Percentiles rank a stretch among this genome's conserved stretches.
Conservation (phyloP, 1,140 invertebrate species). For the Drosophila sp. region DNA sequence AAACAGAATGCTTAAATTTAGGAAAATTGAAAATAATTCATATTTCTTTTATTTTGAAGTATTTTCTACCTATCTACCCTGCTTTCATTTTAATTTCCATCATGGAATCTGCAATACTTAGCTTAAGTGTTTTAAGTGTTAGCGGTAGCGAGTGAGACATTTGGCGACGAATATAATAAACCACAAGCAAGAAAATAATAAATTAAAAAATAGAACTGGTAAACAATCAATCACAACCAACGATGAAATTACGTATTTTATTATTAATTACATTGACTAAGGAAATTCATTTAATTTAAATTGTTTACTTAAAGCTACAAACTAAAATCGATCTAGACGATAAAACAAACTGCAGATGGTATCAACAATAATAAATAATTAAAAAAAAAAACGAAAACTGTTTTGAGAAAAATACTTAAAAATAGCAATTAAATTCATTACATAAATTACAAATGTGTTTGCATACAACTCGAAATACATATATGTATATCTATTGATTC, state of each 20-base stretch:
- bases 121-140: not conserved
- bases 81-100: too few species aligned
- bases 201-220: not conserved
- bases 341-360: not conserved
- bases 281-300: not conserved
- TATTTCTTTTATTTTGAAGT: too few species aligned
- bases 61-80: too few species aligned
- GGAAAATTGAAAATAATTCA: too few species aligned
- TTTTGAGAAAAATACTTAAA: not conserved
- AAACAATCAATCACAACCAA: constrained; percentile 7
- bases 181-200: not conserved
- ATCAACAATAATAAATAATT: not conserved
- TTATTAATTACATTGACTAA: constrained; percentile 10
- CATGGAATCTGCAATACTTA: too few species aligned
- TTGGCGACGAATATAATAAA: not conserved
- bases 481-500: constrained; percentile 40
- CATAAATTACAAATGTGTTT: not conserved
- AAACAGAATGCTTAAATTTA: too few species aligned
- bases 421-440: constrained; percentile 10
- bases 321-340: not conserved
- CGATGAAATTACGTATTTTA: not conserved
- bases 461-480: constrained; percentile 16
- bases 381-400: not conserved
- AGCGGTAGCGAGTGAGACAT: not conserved
- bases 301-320: constrained; percentile 6